Percentiles rank a stretch among this genome's conserved stretches.
These are phyloP conservation scores for Anomalospiza imberbis DNA, from an alignment of 2,797 vertebrate species.

Conservation along the genomic window DNA sequence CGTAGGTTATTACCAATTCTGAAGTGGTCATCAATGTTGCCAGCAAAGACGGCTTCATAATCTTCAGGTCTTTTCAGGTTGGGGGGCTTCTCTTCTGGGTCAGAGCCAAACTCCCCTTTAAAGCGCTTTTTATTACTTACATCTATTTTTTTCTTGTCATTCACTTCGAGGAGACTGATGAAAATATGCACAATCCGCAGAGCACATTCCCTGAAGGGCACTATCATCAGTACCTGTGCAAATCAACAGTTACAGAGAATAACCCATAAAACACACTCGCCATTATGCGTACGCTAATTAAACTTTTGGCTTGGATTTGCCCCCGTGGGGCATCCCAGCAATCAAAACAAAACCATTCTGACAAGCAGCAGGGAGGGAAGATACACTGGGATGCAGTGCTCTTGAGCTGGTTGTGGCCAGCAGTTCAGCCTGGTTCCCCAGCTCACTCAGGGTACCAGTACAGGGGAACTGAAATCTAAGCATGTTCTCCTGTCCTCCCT, in stretches of 20 bases:
- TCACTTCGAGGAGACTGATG: conserved; percentile 85
- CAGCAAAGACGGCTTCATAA: conserved; percentile 88
- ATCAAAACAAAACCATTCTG: neutral
- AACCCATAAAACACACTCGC: neutral
- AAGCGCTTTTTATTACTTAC: conserved; percentile 96
- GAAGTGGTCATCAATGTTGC: conserved; percentile 97
- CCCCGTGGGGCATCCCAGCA: neutral
- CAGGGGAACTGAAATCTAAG: neutral
- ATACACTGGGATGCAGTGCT: neutral
- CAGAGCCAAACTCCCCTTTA: conserved; percentile 88
- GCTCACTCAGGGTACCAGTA: neutral
- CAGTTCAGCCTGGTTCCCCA: neutral
- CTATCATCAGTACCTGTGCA: conserved; percentile 87
- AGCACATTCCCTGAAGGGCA: conserved; percentile 89
- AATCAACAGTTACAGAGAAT: neutral
- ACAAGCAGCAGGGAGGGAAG: neutral
- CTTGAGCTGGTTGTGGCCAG: neutral
- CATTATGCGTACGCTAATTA: accelerated
- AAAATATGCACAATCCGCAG: conserved; percentile 85
- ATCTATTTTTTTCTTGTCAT: conserved; percentile 84
- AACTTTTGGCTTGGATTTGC: neutral
- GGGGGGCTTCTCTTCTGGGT: conserved; percentile 79
- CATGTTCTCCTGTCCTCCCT: neutral
- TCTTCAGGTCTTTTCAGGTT: conserved; percentile 90
- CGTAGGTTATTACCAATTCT: conserved; percentile 82